phyloP scores from a whole-genome alignment of 2,888 invertebrate species.

The Cheilosia vulpina region DNA sequence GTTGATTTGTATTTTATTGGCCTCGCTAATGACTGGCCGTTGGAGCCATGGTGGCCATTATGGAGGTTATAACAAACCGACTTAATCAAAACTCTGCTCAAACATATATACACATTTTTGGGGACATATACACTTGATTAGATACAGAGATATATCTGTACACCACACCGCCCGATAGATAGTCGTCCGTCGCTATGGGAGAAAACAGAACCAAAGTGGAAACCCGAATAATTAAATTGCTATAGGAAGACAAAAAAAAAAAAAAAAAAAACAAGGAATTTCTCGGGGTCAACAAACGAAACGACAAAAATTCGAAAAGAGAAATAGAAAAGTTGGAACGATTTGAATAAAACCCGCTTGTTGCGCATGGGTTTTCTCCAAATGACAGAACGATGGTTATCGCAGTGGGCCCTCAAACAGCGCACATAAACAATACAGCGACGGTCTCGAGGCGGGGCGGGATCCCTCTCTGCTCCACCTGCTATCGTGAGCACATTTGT shows the following conservation, averaged over 20 bases:
- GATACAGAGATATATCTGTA: constrained; percentile 42
- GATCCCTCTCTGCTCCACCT: constrained; percentile 55
- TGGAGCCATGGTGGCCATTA: constrained; percentile 74
- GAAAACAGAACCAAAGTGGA: constrained; percentile 62
- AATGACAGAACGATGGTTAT: constrained; percentile 69
- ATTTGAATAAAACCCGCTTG: constrained; percentile 66
- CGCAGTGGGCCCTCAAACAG: constrained; percentile 54
- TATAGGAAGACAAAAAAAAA: constrained; percentile 57
- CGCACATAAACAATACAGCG: constrained; percentile 73
- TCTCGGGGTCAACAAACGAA: constrained; percentile 74
- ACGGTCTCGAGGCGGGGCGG: constrained; percentile 26
- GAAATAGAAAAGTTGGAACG: constrained; percentile 36
- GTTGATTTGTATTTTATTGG: constrained; percentile 76
- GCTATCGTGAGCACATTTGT: constrained; percentile 37
- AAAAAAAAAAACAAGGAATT: constrained; percentile 58
- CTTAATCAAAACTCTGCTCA: constrained; percentile 73
- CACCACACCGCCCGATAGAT: constrained; percentile 28
- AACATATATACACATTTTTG: constrained; percentile 48
- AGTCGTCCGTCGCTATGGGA: constrained; percentile 10
- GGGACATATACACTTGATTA: constrained; percentile 69
- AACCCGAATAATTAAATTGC: constrained; percentile 73
- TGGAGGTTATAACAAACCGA: constrained; percentile 73
- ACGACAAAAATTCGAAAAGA: constrained; percentile 59
- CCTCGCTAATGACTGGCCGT: constrained; percentile 74
- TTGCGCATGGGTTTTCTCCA: constrained; percentile 61